A percentile compares a stretch with the other conserved stretches of the same genome.
Evolutionary conservation across 1,140 invertebrate genomes (phyloP).

Genomic region (Bombus waltoni): DNA sequence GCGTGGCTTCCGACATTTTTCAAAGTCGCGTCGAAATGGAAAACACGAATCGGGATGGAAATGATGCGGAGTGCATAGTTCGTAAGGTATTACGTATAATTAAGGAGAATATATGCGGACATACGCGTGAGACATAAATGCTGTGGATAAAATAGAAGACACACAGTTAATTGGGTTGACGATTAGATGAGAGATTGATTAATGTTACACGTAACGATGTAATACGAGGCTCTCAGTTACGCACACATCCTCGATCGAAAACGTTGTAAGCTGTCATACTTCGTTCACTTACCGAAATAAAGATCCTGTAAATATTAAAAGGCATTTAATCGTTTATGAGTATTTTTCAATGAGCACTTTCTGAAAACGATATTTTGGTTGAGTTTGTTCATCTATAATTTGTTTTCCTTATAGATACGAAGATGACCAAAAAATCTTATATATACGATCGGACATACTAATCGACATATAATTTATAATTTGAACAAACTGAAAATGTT

Average conservation of each 20-base stretch:
- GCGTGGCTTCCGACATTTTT: neutral
- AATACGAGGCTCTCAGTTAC: constrained; percentile 19
- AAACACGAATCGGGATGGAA: neutral
- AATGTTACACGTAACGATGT: constrained; percentile 55
- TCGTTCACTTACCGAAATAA: constrained; percentile 66
- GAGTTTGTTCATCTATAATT: no score
- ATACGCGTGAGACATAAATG: constrained; percentile 6
- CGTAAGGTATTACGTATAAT: constrained; percentile 39
- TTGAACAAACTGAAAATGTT: no score
- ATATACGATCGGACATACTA: no score
- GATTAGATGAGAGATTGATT: constrained; percentile 50
- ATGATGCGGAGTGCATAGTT: neutral
- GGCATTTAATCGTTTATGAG: neutral
- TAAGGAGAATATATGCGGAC: constrained; percentile 33
- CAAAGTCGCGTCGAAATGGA: no score
- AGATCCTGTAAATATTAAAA: constrained; percentile 60
- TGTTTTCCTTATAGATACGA: no score
- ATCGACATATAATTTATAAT: no score
- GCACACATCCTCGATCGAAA: constrained; percentile 30
- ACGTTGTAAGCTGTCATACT: constrained; percentile 64
- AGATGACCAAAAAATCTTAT: no score
- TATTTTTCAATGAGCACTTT: neutral
- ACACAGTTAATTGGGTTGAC: constrained; percentile 43
- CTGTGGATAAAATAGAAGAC: constrained; percentile 38
- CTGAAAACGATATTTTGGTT: neutral